Evolutionary conservation across 2,797 vertebrate genomes (phyloP), one percentile per base, ranked within the genome.

Genomic region (Chrysocyon brachyurus): DNA sequence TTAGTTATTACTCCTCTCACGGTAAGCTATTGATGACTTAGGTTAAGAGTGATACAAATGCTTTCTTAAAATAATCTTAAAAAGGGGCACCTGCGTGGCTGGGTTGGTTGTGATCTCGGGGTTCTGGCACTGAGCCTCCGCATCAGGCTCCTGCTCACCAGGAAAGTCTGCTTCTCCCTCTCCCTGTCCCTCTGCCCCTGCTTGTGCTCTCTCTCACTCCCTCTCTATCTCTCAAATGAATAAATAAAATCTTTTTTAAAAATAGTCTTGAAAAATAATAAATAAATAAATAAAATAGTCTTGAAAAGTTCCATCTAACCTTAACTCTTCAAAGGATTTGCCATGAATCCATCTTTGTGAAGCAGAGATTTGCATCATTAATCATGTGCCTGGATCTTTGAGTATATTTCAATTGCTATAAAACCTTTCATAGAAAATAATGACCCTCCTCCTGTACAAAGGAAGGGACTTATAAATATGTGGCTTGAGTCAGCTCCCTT

Each of bases 1-100:
- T 98, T 99, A 92, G 99, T 99, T 87, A 99, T 99, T 95, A 99
- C 99, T 4, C 99, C 99, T 9, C 99, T 99, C 68, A 99, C 99
- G 36, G 99, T 99, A 99, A 98, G 98, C 78, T 82, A 52, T 36
- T 70, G 49, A 72, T 86, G 21, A 6, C 46, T 54, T 40, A 57
- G 21, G 14, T 93, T 78, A 86, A 56, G 88, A 6, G 28, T 84
- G 61, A 75, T 33, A 11, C 0, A 36, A 46, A 2, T 63, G 31
- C 24, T 72, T 70, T 73, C 79, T 5, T 24, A 88, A 91, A 64
- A 36, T 63, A 19, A 17, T 90, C 16, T 81, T 63, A 56, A 54
- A 59, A 96, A 83, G 4, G n/a, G 66, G 4, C 2, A 4, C 66
- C n/a, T 21, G 66, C 8, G 2, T 33, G 66, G 21, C 66, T 33